Evolutionary conservation across 1,140 invertebrate species (phyloP), one percentile per base, ranked within the genome.

Genomic region (Melanaphis sacchari): DNA sequence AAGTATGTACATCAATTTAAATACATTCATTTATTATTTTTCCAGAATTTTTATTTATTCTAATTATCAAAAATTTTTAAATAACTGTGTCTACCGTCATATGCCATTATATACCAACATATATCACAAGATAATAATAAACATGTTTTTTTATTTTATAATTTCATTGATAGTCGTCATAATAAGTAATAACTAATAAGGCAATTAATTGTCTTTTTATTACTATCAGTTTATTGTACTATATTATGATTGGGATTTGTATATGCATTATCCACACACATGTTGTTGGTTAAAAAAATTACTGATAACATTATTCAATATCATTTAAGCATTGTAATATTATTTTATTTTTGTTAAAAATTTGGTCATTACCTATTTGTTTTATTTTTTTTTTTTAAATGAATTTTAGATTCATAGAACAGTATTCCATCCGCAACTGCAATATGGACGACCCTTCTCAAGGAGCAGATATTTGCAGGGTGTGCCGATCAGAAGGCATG

Each of bases 401-500:
- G 3, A 2, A 36, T 85, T 85, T 40, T 85, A 93, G 81, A 85
- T 84, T 85, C 22, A 31, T 84, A 43, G 36, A 41, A 85, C 85
- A 93, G 38, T 52, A 40, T 38, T 52, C 40, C 43, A 49, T 52
- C 21, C n/a, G 8, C 9, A 6, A 49, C 24, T 52, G 11, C 7
- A 46, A 93, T 85, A 94, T 94, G 94, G 94, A 94, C 94, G 95
- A 95, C 84, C 96, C 96, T 95, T 95, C 95, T 95, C 96, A 95
- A 94, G 95, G 96, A 95, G 95, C 96, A 94, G 98, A 99, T 96
- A 99, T 99, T 95, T 99, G 99, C 96, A 97, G 99, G 94, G 99
- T 99, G 93, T 99, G 99, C 96, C 96, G 99, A 94, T 99, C 98
- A 94, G 99, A 99, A 95, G 98, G 97, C 66, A 96, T 97, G 49